Base-by-base conservation (phyloP, 2,888 invertebrate species). In the Dryobota labecula region DNA sequence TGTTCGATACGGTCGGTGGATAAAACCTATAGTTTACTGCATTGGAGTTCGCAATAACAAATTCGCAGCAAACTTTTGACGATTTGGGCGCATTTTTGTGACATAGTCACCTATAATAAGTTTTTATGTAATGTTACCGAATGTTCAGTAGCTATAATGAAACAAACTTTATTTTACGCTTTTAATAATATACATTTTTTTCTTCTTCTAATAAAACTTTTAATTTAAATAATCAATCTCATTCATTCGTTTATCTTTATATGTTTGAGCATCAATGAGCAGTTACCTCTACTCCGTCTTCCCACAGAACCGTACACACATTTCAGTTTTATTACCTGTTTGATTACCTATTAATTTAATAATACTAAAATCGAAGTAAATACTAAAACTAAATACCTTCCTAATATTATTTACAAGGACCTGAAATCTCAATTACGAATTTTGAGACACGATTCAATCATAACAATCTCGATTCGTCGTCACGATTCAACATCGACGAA, bases 391-490 rank as follows among this genome's bases (percentile, higher is more conserved):
- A 49, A 49, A 73, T 49, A 41, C 27, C 20, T 13, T 27, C 13
- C 2, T 5, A 4, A 13, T 18, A 9, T 33, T 18, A 56, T 33
- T 47, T 18, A 13, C 13, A 70, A 15, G 27, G 18, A 27, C 15
- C 15, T 18, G 8, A 41, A 51, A 60, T 30, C 20, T 38, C 2
- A 53, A 38, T 38, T 24, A 38, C 11, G 4, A 53, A 45, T 41
- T 54, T 43, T 15, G 15, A 76, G 36, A 68, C 43, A 51, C 30
- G 49, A 80, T 61, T 45, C 20, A 74, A 78, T 74, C 43, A 20
- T 38, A 56, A 63, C 36, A 45, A 60, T 43, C 51, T 74, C 58
- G 60, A 51, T 47, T 41, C 7, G 7, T 57, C 41, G 38, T 38
- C n/a, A 56, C 54, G 54, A 43, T 49, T 45, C 7, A 4, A 36